Evolutionary conservation across 2,113 vertebrate genomes (phyloP).

Genomic region (Dolichallabes microphthalmus): DNA sequence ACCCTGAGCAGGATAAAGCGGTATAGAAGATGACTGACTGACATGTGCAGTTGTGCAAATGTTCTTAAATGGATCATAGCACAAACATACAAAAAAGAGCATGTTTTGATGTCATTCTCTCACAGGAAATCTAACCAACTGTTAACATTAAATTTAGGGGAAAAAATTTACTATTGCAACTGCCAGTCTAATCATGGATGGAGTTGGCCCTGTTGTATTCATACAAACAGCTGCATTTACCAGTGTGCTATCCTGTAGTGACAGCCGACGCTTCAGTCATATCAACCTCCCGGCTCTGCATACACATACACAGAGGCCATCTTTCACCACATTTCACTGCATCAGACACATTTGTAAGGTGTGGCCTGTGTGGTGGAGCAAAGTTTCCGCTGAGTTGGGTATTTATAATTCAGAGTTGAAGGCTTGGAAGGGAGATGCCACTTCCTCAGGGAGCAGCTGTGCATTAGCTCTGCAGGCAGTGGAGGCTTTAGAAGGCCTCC

Average conservation of each 20-base stretch:
- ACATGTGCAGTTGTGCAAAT: constrained; percentile 41
- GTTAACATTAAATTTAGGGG: background rate
- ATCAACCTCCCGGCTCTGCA: background rate
- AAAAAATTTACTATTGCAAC: background rate
- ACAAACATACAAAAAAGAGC: background rate
- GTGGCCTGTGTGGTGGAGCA: constrained; percentile 16
- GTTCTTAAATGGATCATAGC: background rate
- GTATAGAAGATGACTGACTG: too few species aligned
- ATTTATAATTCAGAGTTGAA: constrained; percentile 51
- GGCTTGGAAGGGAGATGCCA: constrained; percentile 39
- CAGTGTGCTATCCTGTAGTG: background rate
- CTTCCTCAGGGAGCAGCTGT: constrained; percentile 42
- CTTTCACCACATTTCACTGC: constrained; percentile 3
- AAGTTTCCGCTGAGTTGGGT: constrained; percentile 45
- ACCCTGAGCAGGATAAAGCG: too few species aligned
- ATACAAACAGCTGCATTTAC: background rate
- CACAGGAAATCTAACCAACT: background rate
- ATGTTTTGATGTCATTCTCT: background rate
- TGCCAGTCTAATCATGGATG: background rate
- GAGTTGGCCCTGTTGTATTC: background rate
- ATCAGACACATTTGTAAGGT: constrained; percentile 32
- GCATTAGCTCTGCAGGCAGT: constrained; percentile 53
- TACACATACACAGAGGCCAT: background rate
- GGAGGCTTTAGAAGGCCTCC: constrained; percentile 23
- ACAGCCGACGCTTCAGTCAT: background rate